Evolutionary conservation across 2,113 vertebrate species (phyloP), one percentile per base, ranked within the genome.

Genomic region (Ctenomys sociabilis): DNA sequence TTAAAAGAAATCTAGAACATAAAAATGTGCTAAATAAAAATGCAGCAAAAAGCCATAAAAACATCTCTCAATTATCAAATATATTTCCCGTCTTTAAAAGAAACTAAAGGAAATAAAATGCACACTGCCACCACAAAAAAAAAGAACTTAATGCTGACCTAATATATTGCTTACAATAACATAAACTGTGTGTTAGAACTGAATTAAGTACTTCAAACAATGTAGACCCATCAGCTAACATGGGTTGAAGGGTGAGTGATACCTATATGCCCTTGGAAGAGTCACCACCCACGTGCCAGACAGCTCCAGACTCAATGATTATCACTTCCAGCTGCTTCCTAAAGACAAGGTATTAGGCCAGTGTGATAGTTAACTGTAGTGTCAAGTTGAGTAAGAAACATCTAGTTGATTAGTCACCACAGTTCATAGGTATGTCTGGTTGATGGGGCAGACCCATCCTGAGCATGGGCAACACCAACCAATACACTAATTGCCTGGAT

Each of bases 31-130:
- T 92, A 43, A 88, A 75, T 40, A 85, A 92, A 85, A 87, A 94
- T 45, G 49, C 52, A 80, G 43, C 66, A 77, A 70, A 63, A 90
- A 77, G 26, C 8, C 52, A 64, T 40, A 81, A 85, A 95, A 82
- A 54, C 6, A 54, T 93, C 93, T 95, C n/a, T 94, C 93, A 64
- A 87, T 83, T 81, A 86, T 77, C 92, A 63, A n/a, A 54, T 85
- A 87, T 59, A 78, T 86, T 85, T 35, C 21, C 30, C 54, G 5
- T 68, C 54, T 57, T 77, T 49, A 88, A 52, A 30, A 88, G n/a
- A 85, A 93, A 94, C 57, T n/a, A 89, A 3, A 78, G 61, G 68
- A 90, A 88, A 87, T 63, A 37, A 91, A 88, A 64, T 61, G 32
- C 7, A 86, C 61, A 93, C 16, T 63, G 43, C 24, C 1, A 49